Conservation (phyloP, 1,140 invertebrate genomes). For the Lycorma delicatula region DNA sequence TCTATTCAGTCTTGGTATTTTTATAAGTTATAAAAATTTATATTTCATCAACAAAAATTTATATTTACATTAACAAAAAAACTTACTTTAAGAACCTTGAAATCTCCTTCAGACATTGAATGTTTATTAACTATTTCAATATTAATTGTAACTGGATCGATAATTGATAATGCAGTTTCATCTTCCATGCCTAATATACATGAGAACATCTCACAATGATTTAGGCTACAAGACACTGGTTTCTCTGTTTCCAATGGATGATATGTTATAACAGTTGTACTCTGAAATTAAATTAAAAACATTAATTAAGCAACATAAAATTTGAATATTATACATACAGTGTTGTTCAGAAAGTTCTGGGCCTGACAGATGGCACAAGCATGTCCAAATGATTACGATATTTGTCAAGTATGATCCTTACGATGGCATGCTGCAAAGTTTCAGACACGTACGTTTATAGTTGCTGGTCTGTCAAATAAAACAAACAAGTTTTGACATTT, state of each 20-base stretch:
- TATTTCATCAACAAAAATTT: too few species aligned
- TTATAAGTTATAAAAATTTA: too few species aligned
- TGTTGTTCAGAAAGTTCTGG: too few species aligned
- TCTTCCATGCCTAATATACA: constrained; percentile 86
- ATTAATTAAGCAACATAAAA: constrained; percentile 1
- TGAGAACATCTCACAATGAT: constrained; percentile 88
- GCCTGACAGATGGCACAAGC: too few species aligned
- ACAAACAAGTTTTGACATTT: too few species aligned
- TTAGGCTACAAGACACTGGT: constrained; percentile 77
- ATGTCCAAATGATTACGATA: too few species aligned
- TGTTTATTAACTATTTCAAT: constrained; percentile 48
- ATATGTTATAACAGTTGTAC: constrained; percentile 79
- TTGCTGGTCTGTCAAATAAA: too few species aligned
- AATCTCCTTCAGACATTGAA: constrained; percentile 25
- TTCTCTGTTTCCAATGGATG: constrained; percentile 59
- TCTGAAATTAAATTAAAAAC: constrained; percentile 42
- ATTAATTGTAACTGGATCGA: constrained; percentile 82
- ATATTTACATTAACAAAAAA: neutral
- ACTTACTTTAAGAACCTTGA: constrained; percentile 21
- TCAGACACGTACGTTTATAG: too few species aligned
- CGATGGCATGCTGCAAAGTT: too few species aligned
- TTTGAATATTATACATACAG: neutral
- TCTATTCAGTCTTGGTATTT: too few species aligned
- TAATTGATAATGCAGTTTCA: constrained; percentile 91
- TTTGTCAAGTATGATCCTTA: too few species aligned